Evolutionary conservation across 2,113 vertebrate genomes (phyloP).

Genomic region (Capreolus pygargus): DNA sequence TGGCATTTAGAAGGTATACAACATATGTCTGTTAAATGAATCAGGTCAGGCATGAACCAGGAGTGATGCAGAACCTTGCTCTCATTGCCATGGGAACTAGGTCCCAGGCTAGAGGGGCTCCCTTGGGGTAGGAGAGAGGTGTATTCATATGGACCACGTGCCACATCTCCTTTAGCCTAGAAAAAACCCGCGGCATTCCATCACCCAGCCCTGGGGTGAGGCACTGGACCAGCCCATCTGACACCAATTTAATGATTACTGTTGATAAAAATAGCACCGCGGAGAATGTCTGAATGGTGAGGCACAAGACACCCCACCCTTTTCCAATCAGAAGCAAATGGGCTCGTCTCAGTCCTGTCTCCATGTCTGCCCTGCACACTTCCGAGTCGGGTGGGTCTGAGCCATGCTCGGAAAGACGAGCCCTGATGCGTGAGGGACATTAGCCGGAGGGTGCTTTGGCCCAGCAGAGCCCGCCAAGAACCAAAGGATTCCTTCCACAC

Average conservation of each 20-base stretch:
- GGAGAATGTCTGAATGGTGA: constrained; percentile 77
- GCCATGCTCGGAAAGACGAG: neutral
- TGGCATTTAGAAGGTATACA: neutral
- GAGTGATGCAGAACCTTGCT: neutral
- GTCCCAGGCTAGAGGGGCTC: neutral
- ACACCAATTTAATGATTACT: constrained; percentile 74
- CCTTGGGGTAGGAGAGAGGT: neutral
- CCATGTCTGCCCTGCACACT: constrained; percentile 65
- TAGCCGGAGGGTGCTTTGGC: neutral
- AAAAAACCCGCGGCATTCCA: neutral
- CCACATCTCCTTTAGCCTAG: neutral
- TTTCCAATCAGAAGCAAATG: constrained; percentile 72
- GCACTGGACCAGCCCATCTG: constrained; percentile 74
- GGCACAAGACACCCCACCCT: constrained; percentile 62
- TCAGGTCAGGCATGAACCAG: neutral
- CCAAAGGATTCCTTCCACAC: neutral
- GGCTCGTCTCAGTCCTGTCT: constrained; percentile 47
- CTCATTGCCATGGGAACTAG: neutral
- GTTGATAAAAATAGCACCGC: constrained; percentile 76
- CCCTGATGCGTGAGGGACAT: neutral
- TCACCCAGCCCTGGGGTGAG: neutral
- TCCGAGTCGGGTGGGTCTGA: neutral
- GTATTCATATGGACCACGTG: neutral
- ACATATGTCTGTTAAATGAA: neutral
- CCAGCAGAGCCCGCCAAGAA: neutral